Conservation (phyloP, 2,888 invertebrate species). For the Crematogaster levior region DNA sequence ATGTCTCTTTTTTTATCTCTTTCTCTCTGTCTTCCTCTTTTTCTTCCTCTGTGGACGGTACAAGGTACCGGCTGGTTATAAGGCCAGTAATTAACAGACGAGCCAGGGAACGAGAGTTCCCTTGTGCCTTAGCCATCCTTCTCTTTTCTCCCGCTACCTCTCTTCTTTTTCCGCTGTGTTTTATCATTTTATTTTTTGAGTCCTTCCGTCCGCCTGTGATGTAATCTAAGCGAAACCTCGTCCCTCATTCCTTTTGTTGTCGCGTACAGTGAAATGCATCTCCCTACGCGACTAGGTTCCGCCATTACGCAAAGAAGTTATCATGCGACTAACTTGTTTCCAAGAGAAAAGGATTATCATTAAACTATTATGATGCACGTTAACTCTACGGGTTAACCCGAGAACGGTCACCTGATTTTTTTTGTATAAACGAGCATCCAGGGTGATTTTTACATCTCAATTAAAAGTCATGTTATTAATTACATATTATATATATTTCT, state of each 20-base stretch:
- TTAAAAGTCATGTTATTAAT: too few species aligned
- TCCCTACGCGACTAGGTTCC: constrained; percentile 9
- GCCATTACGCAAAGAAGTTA: constrained; percentile 30
- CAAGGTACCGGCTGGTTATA: constrained; percentile 59
- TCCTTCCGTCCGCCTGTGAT: constrained; percentile 16
- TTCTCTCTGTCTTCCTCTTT: neutral
- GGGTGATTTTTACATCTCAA: too few species aligned
- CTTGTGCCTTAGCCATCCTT: constrained; percentile 2
- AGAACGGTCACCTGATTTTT: constrained; percentile 22
- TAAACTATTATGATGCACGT: neutral
- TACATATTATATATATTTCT: too few species aligned
- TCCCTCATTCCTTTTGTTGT: constrained; percentile 2
- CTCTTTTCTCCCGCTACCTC: constrained; percentile 3
- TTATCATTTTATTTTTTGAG: constrained; percentile 6
- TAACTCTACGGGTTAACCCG: too few species aligned
- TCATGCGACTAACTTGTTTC: constrained; percentile 1
- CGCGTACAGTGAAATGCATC: constrained; percentile 13
- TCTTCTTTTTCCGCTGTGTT: neutral
- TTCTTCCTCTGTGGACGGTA: constrained; percentile 16
- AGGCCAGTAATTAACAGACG: constrained; percentile 70
- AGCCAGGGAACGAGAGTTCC: constrained; percentile 45
- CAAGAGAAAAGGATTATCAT: neutral
- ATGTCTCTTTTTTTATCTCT: constrained; percentile 14
- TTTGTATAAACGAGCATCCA: too few species aligned
- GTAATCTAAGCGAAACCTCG: constrained; percentile 25